These are phyloP conservation scores for Calameuta pallipes DNA, from an alignment of 2,888 invertebrate genomes.

Conservation along the genomic window DNA sequence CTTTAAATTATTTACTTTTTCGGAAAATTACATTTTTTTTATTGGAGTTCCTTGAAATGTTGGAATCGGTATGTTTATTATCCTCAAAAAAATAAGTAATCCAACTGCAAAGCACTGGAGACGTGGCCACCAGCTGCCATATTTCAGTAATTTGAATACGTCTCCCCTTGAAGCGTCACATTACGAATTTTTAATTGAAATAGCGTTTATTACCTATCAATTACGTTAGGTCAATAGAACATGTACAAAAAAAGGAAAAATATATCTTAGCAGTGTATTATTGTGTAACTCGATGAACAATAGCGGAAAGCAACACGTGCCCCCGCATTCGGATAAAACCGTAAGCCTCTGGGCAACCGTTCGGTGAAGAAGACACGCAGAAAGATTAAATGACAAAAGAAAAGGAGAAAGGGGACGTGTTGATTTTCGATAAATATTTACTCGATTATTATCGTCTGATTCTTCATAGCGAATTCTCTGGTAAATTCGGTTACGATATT, in stretches of 20 bases:
- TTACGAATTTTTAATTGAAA: not conserved
- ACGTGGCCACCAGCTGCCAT: not conserved
- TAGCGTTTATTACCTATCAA: not conserved
- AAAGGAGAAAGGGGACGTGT: not conserved
- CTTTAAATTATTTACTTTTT: not conserved
- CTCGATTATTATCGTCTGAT: slow-evolving; percentile 12
- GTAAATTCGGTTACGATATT: slow-evolving; percentile 47
- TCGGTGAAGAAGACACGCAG: not conserved
- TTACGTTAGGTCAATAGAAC: not conserved
- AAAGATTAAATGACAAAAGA: not conserved
- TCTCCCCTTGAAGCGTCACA: no score
- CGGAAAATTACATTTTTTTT: no score
- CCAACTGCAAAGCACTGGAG: not conserved
- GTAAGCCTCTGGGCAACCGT: not conserved
- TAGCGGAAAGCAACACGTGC: no score
- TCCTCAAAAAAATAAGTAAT: not conserved
- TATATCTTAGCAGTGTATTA: not conserved
- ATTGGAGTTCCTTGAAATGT: no score
- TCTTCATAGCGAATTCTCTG: slow-evolving; percentile 41
- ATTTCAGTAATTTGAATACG: not conserved
- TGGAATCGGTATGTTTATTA: not conserved
- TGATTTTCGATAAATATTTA: not conserved
- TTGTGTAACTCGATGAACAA: not conserved
- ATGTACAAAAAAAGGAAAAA: not conserved
- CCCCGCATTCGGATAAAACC: not conserved